Conservation (phyloP, 2,113 vertebrate genomes). For the Falco punctatus region DNA sequence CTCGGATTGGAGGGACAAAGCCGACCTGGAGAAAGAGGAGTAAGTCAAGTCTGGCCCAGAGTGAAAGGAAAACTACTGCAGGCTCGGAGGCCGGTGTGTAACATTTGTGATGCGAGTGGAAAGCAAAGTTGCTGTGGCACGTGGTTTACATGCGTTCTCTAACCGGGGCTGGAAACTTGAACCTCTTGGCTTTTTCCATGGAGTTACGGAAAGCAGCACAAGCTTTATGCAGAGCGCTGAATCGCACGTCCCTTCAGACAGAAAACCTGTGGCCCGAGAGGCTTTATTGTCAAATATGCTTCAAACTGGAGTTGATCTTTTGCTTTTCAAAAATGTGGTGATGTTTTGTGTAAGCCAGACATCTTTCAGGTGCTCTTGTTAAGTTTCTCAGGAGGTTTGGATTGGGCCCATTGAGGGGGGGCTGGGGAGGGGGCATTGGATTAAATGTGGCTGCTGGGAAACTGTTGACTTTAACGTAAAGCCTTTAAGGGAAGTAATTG, state of each 20-base stretch:
- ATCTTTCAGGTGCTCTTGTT: neutral
- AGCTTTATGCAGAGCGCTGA: neutral
- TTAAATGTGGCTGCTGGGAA: neutral
- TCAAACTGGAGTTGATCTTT: neutral
- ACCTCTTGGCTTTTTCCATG: neutral
- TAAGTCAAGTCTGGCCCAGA: neutral
- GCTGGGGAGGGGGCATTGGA: neutral
- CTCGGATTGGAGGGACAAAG: rapidly evolving
- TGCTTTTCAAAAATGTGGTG: neutral
- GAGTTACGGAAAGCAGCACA: neutral
- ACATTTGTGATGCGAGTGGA: rapidly evolving
- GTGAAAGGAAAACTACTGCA: neutral
- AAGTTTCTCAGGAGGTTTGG: neutral
- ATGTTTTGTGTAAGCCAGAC: neutral
- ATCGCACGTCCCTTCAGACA: neutral
- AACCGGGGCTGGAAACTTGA: neutral
- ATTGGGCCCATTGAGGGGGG: neutral
- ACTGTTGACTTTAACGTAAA: neutral
- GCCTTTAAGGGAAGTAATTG: neutral
- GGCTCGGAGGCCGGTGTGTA: neutral
- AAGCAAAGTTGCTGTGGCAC: neutral
- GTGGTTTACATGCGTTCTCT: neutral
- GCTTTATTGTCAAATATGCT: neutral
- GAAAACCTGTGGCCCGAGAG: neutral
- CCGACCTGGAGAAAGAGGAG: neutral